These are phyloP conservation scores for Apostichopus leukothele DNA, from an alignment of 53 echinoderm and acorn worm species.

Conservation along the genomic window DNA sequence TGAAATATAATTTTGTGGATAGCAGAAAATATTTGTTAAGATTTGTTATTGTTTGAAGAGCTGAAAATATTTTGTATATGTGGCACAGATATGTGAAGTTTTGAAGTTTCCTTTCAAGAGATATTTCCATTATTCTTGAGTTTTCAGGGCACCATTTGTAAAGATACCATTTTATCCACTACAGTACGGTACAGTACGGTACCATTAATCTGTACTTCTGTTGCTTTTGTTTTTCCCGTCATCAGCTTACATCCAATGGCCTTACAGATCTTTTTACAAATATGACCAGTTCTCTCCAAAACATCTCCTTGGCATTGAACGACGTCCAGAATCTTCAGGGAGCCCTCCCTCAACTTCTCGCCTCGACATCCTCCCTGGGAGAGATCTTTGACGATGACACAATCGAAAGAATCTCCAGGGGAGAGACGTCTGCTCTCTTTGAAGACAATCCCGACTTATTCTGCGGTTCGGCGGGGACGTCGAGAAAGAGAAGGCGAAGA, in stretches of 20 bases:
- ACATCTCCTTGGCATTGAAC: background rate
- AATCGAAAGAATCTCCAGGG: slow-evolving; percentile 5
- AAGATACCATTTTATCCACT: background rate
- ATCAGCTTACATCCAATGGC: background rate
- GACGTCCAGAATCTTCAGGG: background rate
- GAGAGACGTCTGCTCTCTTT: background rate
- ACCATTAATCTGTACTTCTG: background rate
- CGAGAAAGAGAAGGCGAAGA: background rate
- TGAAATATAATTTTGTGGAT: too few species aligned
- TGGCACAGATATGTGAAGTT: too few species aligned
- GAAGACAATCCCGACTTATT: slow-evolving; percentile 24
- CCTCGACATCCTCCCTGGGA: slow-evolving; percentile 6
- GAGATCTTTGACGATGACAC: background rate
- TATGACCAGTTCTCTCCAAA: background rate
- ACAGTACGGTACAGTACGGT: background rate
- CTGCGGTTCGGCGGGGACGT: background rate
- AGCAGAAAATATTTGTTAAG: too few species aligned
- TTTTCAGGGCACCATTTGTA: too few species aligned
- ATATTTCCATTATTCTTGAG: too few species aligned
- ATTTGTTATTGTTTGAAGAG: too few species aligned
- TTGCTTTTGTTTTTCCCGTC: background rate
- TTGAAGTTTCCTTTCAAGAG: too few species aligned
- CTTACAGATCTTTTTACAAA: background rate
- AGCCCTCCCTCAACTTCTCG: background rate
- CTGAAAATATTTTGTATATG: too few species aligned